Conservation (phyloP, 1,140 invertebrate genomes). For the Drosophila gunungcola region DNA sequence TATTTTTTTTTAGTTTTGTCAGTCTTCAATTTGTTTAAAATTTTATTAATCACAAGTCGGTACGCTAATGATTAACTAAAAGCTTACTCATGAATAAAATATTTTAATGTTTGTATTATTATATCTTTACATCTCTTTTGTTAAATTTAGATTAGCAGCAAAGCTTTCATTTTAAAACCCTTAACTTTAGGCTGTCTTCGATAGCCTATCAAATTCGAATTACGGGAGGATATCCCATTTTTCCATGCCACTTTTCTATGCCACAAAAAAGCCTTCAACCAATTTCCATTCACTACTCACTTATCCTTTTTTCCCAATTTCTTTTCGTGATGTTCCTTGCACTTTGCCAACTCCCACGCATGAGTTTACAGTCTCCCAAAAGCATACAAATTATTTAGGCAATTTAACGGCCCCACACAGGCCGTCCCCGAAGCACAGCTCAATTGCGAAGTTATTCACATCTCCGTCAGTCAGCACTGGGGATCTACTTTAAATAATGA, state of each 20-base stretch:
- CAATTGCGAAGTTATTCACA: constrained; percentile 59
- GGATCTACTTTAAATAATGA: constrained; percentile 80
- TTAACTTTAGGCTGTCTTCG: background rate
- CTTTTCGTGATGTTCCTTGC: constrained; percentile 12
- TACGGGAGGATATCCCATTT: constrained; percentile 1
- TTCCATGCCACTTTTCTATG: background rate
- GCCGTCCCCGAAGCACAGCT: constrained; percentile 49
- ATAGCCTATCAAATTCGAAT: constrained; percentile 6
- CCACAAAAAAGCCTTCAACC: background rate
- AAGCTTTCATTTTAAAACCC: background rate
- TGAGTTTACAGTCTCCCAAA: constrained; percentile 34
- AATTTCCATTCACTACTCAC: constrained; percentile 14
- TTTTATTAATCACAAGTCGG: background rate
- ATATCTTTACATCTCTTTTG: background rate
- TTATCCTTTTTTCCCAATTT: constrained; percentile 15
- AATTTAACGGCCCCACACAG: constrained; percentile 46
- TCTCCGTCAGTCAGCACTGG: constrained; percentile 48
- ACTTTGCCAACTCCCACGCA: constrained; percentile 37
- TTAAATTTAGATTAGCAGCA: background rate
- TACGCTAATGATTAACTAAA: too few relatives aligned
- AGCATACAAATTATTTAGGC: constrained; percentile 81
- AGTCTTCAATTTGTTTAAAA: background rate
- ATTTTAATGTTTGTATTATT: too few relatives aligned
- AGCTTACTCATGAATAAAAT: too few relatives aligned
- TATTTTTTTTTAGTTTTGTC: background rate